These are phyloP conservation scores for Sula dactylatra DNA, from an alignment of 2,113 vertebrate species.

Conservation along the genomic window DNA sequence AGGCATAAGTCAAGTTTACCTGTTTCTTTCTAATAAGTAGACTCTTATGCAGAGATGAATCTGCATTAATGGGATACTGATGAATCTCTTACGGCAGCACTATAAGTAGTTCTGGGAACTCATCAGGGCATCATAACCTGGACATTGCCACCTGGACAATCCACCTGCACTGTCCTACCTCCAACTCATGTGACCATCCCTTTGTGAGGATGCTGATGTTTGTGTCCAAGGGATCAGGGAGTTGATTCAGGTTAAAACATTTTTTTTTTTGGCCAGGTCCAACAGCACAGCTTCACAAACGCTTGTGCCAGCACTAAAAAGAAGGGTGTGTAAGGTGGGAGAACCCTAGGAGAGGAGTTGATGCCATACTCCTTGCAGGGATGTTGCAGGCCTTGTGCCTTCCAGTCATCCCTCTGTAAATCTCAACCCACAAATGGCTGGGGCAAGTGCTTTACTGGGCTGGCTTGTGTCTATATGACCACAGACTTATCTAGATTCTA, in stretches of 20 bases:
- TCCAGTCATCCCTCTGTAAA: background rate
- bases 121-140: accelerated
- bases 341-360: background rate
- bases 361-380: background rate
- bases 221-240: background rate
- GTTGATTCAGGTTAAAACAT: background rate
- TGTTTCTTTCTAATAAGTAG: background rate
- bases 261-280: background rate
- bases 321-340: background rate
- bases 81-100: background rate
- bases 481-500: background rate
- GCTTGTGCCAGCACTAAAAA: background rate
- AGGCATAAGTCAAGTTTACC: background rate
- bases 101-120: background rate
- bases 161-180: background rate
- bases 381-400: background rate
- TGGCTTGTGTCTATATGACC: background rate
- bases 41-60: background rate
- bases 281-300: background rate
- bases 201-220: background rate
- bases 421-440: background rate
- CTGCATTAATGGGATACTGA: background rate
- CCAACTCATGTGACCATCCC: background rate
- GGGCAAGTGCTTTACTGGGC: background rate
- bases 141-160: background rate